Base-by-base conservation (phyloP, 2,113 vertebrate genomes). In the Neolamprologus brichardi region DNA sequence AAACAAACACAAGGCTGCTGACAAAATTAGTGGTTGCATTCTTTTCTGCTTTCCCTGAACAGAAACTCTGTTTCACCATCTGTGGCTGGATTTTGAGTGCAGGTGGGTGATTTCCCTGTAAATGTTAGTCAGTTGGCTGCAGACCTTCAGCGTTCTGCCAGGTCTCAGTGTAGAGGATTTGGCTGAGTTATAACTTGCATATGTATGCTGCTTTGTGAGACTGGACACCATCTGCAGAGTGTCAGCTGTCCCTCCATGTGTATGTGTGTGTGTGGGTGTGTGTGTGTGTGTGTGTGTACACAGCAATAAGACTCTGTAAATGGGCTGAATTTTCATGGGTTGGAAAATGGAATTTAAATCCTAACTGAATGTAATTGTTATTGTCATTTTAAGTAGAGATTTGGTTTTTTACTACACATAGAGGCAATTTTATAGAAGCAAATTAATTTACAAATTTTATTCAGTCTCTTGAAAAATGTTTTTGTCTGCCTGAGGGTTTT, bases 71-170 rank as follows among this genome's bases (percentile, higher is more conserved):
- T 34, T 62, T 34, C 62, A 67, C 90, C 93, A 92, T 94, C 88
- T 95, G 91, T 79, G 37, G 9, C 72, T 81, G 87, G 86, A 88
- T 87, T 84, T 13, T n/a, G 44, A 79, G 75, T 85, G 83, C 91
- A 94, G 90, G 92, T 93, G 91, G 84, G 54, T 86, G 90, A 90
- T 89, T 87, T 88, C 23, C 78, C 62, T 85, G 79, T 92, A 88
- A 92, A 91, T 90, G 86, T 86, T 87, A 84, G 58, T 82, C 83
- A 87, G 34, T 64, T 93, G 92, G 88, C 88, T 88, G 80, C 41
- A 84, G 85, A 88, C 83, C 78, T 83, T 87, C 30, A 82, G 49
- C 7, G 3, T 23, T 60, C 32, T 89, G 89, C 92, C 91, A 93
- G 81, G 80, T 83, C 88, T 87, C 58, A 54, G 77, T 67, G 79